These are phyloP conservation scores for Hepsetus odoe DNA, from an alignment of 2,113 vertebrate genomes.

Conservation along the genomic window DNA sequence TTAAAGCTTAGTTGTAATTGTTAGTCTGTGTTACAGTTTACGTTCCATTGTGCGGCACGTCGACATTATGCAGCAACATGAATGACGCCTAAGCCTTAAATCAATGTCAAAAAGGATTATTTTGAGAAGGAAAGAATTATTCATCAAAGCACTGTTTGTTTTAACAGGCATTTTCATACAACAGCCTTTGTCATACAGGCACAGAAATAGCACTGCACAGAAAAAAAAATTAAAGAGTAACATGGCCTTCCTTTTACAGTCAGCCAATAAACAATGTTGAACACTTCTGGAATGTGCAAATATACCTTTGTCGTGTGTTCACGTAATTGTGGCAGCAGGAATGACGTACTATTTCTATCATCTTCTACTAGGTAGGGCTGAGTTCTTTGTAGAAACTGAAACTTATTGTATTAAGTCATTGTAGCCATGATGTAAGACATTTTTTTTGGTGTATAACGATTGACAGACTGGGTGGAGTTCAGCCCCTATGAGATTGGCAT, in stretches of 20 bases:
- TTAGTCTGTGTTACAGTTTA: background rate
- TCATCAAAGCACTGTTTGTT: conserved; percentile 18
- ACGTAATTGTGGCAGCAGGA: background rate
- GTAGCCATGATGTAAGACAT: background rate
- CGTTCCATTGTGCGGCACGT: background rate
- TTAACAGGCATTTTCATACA: conserved; percentile 1
- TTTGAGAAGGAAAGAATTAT: background rate
- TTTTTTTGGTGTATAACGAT: conserved; percentile 34
- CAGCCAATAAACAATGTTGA: background rate
- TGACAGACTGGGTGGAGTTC: conserved; percentile 97
- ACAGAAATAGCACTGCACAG: background rate
- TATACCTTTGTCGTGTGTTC: background rate
- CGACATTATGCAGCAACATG: background rate
- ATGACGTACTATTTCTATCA: background rate
- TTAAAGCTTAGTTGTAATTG: background rate
- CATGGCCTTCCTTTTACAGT: background rate
- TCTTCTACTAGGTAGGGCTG: background rate
- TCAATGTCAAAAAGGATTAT: background rate
- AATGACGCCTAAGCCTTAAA: background rate
- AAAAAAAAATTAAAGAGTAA: conserved; percentile 4
- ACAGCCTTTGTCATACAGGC: background rate
- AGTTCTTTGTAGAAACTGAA: background rate
- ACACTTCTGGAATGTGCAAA: background rate
- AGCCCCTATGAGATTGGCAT: conserved; percentile 97
- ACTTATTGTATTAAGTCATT: too few species aligned